These are phyloP conservation scores for Sisyra nigra DNA, from an alignment of 2,888 invertebrate genomes.

Conservation along the genomic window DNA sequence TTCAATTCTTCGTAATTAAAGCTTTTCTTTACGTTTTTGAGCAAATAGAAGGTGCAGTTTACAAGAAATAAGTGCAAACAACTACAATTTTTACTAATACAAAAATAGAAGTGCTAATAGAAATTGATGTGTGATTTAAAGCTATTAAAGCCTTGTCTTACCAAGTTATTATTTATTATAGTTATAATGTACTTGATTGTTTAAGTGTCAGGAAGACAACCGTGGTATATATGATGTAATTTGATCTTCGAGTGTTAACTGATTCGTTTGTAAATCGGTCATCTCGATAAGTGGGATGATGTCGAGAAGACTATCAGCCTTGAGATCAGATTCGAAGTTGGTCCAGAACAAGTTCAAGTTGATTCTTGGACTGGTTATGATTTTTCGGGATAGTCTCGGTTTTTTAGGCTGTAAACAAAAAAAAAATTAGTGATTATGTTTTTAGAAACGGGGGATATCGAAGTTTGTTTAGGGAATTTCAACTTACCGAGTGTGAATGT, in stretches of 20 bases:
- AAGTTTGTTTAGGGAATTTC: background rate
- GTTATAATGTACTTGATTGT: too few species aligned
- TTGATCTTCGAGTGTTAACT: constrained; percentile 29
- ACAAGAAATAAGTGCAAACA: too few species aligned
- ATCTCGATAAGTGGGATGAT: too few species aligned
- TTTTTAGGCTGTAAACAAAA: constrained; percentile 35
- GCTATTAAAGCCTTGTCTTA: background rate
- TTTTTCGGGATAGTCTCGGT: constrained; percentile 37
- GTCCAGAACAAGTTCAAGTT: constrained; percentile 50
- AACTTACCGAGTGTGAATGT: constrained; percentile 37
- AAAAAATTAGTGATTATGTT: constrained; percentile 11
- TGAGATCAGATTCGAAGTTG: constrained; percentile 39
- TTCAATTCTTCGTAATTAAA: constrained; percentile 2
- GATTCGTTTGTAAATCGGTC: constrained; percentile 10
- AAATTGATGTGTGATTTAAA: background rate
- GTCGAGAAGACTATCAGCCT: too few species aligned
- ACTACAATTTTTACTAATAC: background rate
- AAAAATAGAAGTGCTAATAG: too few species aligned
- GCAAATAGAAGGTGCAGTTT: constrained; percentile 4
- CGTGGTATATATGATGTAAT: constrained; percentile 41
- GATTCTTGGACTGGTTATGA: constrained; percentile 38
- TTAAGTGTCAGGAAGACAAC: constrained; percentile 15
- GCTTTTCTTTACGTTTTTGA: constrained; percentile 3
- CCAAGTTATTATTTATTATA: too few species aligned
- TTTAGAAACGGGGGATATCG: background rate